Percentiles rank a stretch among this genome's conserved stretches.
These are phyloP conservation scores for Drosophila neocordata DNA, from an alignment of 1,140 invertebrate genomes.

Conservation along the genomic window DNA sequence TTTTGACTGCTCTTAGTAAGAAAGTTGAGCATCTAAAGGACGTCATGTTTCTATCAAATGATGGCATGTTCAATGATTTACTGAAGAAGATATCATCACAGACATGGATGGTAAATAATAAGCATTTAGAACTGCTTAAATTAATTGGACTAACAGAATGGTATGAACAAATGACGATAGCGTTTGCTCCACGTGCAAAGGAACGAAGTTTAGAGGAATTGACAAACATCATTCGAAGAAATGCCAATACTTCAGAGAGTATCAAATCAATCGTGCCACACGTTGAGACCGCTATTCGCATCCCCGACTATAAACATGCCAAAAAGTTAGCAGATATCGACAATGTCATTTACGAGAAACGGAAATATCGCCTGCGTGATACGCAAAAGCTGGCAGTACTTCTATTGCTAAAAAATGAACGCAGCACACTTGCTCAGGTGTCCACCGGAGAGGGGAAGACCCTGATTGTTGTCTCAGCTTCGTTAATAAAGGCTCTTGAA, in stretches of 20 bases:
- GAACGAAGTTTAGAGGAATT: not conserved
- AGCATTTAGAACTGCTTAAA: not conserved
- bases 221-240: not conserved
- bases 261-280: not conserved
- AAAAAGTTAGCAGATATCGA: not conserved
- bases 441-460: conserved; percentile 23
- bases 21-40: not conserved
- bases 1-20: not conserved
- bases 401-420: not conserved
- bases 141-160: not conserved
- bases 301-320: not conserved
- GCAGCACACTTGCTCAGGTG: conserved; percentile 16
- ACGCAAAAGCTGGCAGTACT: conserved; percentile 19
- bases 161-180: not conserved
- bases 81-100: not conserved
- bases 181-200: not conserved
- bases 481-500: not conserved
- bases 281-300: not conserved
- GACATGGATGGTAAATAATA: not conserved
- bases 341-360: not conserved
- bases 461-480: conserved; percentile 9
- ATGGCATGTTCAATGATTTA: not conserved
- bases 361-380: conserved; percentile 8
- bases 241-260: conserved; percentile 1
- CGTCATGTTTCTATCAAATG: not conserved